A percentile compares a stretch with the other conserved stretches of the same genome.
Evolutionary conservation across 2,888 invertebrate species (phyloP).

Genomic region (Hypsopygia costalis): DNA sequence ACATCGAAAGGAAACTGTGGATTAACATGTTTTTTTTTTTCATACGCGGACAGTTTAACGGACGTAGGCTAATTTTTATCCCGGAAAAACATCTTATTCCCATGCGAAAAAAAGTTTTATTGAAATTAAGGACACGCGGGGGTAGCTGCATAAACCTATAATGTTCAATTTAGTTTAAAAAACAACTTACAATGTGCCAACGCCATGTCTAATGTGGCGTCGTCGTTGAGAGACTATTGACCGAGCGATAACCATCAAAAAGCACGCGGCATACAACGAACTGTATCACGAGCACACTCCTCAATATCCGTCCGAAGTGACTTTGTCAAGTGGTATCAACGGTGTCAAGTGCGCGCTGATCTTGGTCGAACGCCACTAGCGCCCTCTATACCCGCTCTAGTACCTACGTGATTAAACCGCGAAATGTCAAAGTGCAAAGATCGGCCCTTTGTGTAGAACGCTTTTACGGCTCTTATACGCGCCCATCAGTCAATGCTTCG

Average conservation of each 20-base stretch:
- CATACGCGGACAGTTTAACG: too few relatives aligned
- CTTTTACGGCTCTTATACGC: constrained; percentile 27
- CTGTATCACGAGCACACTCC: constrained; percentile 16
- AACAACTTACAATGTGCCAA: too few relatives aligned
- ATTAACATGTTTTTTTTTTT: too few relatives aligned
- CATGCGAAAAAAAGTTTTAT: too few relatives aligned
- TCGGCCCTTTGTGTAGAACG: constrained; percentile 56
- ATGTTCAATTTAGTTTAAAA: too few relatives aligned
- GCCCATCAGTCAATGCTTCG: constrained; percentile 56
- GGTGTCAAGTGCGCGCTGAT: constrained; percentile 66
- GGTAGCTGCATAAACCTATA: too few relatives aligned
- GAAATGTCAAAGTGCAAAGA: constrained; percentile 80
- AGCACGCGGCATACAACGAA: constrained; percentile 6
- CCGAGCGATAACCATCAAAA: constrained; percentile 8
- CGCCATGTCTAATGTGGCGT: too few relatives aligned
- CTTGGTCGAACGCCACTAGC: constrained; percentile 47
- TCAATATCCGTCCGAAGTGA: constrained; percentile 36
- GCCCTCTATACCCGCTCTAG: constrained; percentile 50
- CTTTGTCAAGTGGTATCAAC: constrained; percentile 59
- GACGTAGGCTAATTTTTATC: too few relatives aligned
- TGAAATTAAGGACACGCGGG: too few relatives aligned
- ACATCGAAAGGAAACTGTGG: too few relatives aligned
- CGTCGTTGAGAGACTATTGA: constrained; percentile 1
- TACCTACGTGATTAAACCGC: constrained; percentile 79
- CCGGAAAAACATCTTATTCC: too few relatives aligned